Evolutionary conservation across 1,140 invertebrate species (phyloP), one percentile per base, ranked within the genome.

Genomic region (Caenorhabditis briggsae): DNA sequence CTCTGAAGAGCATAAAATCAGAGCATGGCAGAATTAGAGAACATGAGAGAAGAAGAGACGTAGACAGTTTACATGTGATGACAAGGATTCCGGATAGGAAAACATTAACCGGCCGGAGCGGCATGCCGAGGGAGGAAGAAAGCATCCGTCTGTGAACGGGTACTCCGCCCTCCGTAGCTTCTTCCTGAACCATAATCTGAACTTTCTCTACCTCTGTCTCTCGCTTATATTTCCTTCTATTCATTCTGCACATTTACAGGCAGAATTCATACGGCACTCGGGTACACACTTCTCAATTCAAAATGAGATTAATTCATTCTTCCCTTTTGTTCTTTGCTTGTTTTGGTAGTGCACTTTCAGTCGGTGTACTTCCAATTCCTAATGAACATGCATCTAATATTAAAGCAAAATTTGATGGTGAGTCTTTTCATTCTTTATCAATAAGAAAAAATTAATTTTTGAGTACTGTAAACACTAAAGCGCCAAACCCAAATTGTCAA

Each of bases 371-470:
- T 18, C 58, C 82, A 14, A 83, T 83, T 83, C 82, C 82, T 11
- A 83, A 83, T 83, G 82, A 83, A 59, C 82, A 59, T 59, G 82
- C 82, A 46, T n/a, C 55, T 41, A 46, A 59, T 58, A 83, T 83
- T 41, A 83, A 84, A 48, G 70, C 70, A 48, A 78, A 78, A n/a
- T 78, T 78, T 78, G 70, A 78, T 78, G 70, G 70, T 50, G 23
- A 53, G 25, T 25, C 5, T 5, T 23, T 25, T 61, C 9, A 33
- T 2, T 33, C 33, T 33, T 33, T 33, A 33, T 33, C 3, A 33
- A 33, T 33, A 33, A 33, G 33, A 33, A 33, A 33, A 1, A 33
- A 1, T 33, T 33, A 33, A 33, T 33, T 33, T 33, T 33, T 33
- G 3, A 33, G 33, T 33, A 2, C 33, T 33, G 33, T 33, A 33